Conservation (phyloP, 2,888 invertebrate species). For the Augiades crinisus region DNA sequence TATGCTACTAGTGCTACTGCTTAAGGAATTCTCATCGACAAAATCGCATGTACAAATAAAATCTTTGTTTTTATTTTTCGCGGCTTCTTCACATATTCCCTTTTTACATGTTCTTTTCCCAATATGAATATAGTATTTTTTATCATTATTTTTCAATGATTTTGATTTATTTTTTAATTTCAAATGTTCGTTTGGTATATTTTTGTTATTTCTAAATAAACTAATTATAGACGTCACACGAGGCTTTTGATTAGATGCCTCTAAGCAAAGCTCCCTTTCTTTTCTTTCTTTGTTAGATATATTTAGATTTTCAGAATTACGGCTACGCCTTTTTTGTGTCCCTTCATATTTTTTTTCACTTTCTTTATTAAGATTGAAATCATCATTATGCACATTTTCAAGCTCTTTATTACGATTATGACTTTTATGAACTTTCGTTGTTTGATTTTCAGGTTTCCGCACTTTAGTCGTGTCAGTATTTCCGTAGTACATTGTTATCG, state of each 20-base stretch:
- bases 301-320: neutral
- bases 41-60: too few species aligned
- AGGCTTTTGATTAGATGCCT: neutral
- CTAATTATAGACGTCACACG: neutral
- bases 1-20: neutral
- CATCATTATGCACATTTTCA: neutral
- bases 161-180: too few species aligned
- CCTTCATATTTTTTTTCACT: neutral
- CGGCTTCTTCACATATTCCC: neutral
- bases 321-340: neutral
- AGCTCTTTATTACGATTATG: neutral
- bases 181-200: neutral
- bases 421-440: neutral
- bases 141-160: too few species aligned
- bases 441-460: conserved; percentile 13
- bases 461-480: conserved; percentile 29
- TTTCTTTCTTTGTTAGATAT: neutral
- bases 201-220: neutral
- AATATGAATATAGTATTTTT: too few species aligned
- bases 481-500: conserved; percentile 31
- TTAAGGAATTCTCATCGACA: too few species aligned
- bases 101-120: neutral
- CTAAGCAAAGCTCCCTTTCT: neutral
- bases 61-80: neutral
- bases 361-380: neutral